A percentile compares a stretch with the other conserved stretches of the same genome.
These are phyloP conservation scores for Gavialis gangeticus DNA, from an alignment of 2,113 vertebrate species.

Conservation along the genomic window DNA sequence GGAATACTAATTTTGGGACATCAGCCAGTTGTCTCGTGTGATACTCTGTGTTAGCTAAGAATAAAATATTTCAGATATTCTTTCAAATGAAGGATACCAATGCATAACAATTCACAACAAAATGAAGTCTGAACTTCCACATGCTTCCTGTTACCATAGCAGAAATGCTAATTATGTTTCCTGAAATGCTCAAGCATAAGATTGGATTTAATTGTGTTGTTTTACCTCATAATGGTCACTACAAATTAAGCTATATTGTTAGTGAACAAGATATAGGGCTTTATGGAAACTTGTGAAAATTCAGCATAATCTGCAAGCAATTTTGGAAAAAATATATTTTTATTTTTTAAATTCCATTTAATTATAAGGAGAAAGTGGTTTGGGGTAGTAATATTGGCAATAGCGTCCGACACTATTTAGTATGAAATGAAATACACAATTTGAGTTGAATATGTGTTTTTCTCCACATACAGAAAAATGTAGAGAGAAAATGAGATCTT, in stretches of 20 bases:
- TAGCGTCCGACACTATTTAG: not conserved
- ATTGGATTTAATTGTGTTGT: accelerated
- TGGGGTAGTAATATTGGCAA: not conserved
- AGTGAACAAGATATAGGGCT: not conserved
- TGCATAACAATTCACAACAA: not conserved
- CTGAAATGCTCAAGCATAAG: accelerated
- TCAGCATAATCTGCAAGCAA: not conserved
- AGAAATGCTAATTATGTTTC: not conserved
- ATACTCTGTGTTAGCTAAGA: not conserved
- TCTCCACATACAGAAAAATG: not conserved
- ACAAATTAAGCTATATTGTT: accelerated
- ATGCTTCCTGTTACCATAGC: not conserved
- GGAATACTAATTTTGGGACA: not conserved
- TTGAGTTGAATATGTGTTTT: not conserved
- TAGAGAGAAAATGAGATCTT: accelerated
- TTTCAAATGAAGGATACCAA: not conserved
- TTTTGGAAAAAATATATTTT: not conserved
- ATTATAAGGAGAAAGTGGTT: accelerated
- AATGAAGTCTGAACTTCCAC: not conserved
- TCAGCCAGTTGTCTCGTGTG: not conserved
- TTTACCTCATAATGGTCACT: not conserved
- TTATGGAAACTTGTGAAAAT: accelerated
- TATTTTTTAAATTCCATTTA: not conserved
- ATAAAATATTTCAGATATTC: not conserved
- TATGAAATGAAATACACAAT: not conserved